Percentiles rank a stretch among this genome's conserved stretches.
phyloP scores from a whole-genome alignment of 2,888 invertebrate species.

The Spisula subtruncata region DNA sequence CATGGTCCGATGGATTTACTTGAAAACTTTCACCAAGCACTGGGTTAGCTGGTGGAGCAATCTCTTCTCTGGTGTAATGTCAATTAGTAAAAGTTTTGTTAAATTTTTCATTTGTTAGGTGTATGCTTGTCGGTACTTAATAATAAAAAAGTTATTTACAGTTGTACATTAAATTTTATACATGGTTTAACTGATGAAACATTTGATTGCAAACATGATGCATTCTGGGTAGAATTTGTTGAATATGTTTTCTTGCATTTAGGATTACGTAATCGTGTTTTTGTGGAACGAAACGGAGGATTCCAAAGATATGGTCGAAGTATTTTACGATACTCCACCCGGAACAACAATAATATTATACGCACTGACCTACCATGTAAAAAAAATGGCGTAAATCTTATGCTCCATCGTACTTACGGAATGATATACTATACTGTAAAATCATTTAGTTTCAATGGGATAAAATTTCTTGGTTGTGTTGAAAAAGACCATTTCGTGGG shows the following conservation, averaged over 20 bases:
- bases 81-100: too few species aligned
- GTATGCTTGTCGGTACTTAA: neutral
- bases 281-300: constrained; percentile 39
- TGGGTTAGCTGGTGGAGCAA: too few species aligned
- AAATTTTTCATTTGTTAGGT: too few species aligned
- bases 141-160: neutral
- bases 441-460: too few species aligned
- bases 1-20: too few species aligned
- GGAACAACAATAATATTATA: constrained; percentile 44
- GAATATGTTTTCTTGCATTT: constrained; percentile 21
- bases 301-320: constrained; percentile 47
- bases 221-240: neutral
- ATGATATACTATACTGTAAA: too few species aligned
- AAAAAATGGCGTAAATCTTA: neutral
- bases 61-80: too few species aligned
- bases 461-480: too few species aligned
- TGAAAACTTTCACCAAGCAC: too few species aligned
- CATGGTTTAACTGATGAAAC: neutral
- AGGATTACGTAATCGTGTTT: constrained; percentile 23
- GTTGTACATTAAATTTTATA: too few species aligned
- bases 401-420: too few species aligned
- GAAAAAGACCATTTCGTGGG: too few species aligned
- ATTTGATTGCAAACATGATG: neutral
- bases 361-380: constrained; percentile 41
- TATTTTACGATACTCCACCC: constrained; percentile 46